Conservation (phyloP, 64 coral and sea anemone genomes). For the Pocillopora verrucosa region DNA sequence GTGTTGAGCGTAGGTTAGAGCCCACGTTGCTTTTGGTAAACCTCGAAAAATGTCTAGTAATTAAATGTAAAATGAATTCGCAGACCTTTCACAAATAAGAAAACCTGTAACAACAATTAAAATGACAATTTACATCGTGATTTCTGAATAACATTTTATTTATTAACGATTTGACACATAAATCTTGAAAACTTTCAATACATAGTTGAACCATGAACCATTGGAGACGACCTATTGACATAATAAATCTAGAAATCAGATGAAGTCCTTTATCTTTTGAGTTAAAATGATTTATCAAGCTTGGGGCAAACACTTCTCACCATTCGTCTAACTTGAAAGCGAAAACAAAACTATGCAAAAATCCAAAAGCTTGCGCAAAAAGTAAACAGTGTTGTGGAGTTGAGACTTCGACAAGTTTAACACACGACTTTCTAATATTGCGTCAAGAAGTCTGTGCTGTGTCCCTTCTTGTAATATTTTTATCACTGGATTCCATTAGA, state of each 20-base stretch:
- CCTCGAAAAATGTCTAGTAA: too few relatives aligned
- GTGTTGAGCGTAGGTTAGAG: too few relatives aligned
- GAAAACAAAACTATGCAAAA: slow-evolving; percentile 34
- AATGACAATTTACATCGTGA: too few relatives aligned
- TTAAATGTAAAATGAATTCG: too few relatives aligned
- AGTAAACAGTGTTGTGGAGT: slow-evolving; percentile 22
- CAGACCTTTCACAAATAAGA: too few relatives aligned
- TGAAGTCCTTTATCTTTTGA: slow-evolving; percentile 36
- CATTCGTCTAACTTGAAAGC: background rate
- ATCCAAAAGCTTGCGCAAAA: slow-evolving; percentile 12
- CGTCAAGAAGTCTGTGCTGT: slow-evolving; percentile 19
- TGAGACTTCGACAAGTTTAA: slow-evolving; percentile 7
- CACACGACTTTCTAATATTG: slow-evolving; percentile 5
- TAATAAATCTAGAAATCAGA: background rate
- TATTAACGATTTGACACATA: too few relatives aligned
- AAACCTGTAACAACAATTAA: too few relatives aligned
- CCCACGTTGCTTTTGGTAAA: too few relatives aligned
- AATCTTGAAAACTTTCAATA: too few relatives aligned
- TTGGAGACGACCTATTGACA: background rate
- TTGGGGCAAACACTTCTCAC: slow-evolving; percentile 1
- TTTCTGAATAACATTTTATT: too few relatives aligned
- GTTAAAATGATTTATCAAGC: slow-evolving; percentile 12
- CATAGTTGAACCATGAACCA: background rate
- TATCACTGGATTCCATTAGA: background rate
- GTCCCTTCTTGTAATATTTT: slow-evolving; percentile 18